phyloP scores from a whole-genome alignment of 1,140 invertebrate species.

The Sminthurides bifidus region DNA sequence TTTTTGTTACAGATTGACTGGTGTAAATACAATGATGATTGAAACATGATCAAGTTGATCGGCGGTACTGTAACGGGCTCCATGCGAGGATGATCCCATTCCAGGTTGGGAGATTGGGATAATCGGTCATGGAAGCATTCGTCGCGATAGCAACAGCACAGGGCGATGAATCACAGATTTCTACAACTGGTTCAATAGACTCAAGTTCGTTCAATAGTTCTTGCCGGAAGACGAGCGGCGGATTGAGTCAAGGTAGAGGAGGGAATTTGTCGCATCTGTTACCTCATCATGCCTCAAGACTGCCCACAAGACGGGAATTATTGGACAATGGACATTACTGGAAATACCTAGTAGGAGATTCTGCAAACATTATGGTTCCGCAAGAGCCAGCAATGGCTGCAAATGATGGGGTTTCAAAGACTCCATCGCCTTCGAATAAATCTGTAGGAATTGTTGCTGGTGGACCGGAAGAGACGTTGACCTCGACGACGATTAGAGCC shows the following conservation, averaged over 20 bases:
- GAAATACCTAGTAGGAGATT: constrained; percentile 28
- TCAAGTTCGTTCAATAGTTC: constrained; percentile 17
- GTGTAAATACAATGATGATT: no score
- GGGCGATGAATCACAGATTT: constrained; percentile 27
- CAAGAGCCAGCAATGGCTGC: constrained; percentile 26
- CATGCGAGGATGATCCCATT: constrained; percentile 15
- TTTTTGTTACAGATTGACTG: not conserved
- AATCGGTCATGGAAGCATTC: constrained; percentile 30
- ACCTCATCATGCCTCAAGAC: constrained; percentile 16
- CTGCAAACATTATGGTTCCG: constrained; percentile 24
- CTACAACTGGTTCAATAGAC: constrained; percentile 20
- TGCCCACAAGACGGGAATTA: constrained; percentile 10
- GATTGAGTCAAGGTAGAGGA: constrained; percentile 9
- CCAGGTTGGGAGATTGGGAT: constrained; percentile 11
- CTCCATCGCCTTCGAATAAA: constrained; percentile 21
- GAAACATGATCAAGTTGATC: no score
- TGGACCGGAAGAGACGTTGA: not conserved
- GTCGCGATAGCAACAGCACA: constrained; percentile 27
- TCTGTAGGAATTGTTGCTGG: not conserved
- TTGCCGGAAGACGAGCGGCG: constrained; percentile 11
- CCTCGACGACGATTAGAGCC: not conserved
- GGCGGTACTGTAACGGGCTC: no score
- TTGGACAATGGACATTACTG: constrained; percentile 31
- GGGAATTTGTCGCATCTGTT: constrained; percentile 13
- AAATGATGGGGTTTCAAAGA: constrained; percentile 23